Percentiles rank a stretch among this genome's conserved stretches.
Evolutionary conservation across 2,888 invertebrate genomes (phyloP).

Genomic region (Anorthoa munda): DNA sequence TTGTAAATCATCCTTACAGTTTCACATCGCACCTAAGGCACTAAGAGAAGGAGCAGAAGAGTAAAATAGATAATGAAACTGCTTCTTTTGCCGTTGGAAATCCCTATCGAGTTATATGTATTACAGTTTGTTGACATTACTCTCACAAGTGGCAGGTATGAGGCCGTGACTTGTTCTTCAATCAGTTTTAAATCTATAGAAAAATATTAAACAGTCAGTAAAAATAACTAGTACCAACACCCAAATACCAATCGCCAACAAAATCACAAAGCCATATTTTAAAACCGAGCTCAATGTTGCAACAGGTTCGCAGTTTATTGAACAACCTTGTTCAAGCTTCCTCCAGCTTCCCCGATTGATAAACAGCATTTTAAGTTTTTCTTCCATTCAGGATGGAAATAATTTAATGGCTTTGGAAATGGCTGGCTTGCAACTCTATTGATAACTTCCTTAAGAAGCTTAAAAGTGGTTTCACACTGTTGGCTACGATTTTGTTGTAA

Average conservation of each 20-base stretch:
- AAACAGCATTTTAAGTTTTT: conserved; percentile 56
- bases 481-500: neutral
- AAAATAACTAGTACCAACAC: neutral
- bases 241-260: neutral
- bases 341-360: conserved; percentile 47
- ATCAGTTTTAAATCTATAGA: too few relatives aligned
- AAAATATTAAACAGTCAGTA: neutral
- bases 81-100: too few relatives aligned
- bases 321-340: conserved; percentile 45
- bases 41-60: too few relatives aligned
- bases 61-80: too few relatives aligned
- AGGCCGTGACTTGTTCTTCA: too few relatives aligned
- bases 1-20: too few relatives aligned
- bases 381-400: conserved; percentile 40
- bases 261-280: conserved; percentile 44
- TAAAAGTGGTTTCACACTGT: conserved; percentile 11
- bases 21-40: too few relatives aligned
- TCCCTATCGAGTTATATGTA: too few relatives aligned
- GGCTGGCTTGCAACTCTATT: conserved; percentile 38
- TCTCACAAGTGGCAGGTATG: too few relatives aligned
- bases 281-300: conserved; percentile 45
- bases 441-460: conserved; percentile 31
- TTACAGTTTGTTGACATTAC: too few relatives aligned
- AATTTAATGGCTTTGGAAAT: conserved; percentile 57
- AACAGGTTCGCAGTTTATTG: conserved; percentile 55